Evolutionary conservation across 2,888 invertebrate genomes (phyloP).

Genomic region (Tuberolachnus salignus): DNA sequence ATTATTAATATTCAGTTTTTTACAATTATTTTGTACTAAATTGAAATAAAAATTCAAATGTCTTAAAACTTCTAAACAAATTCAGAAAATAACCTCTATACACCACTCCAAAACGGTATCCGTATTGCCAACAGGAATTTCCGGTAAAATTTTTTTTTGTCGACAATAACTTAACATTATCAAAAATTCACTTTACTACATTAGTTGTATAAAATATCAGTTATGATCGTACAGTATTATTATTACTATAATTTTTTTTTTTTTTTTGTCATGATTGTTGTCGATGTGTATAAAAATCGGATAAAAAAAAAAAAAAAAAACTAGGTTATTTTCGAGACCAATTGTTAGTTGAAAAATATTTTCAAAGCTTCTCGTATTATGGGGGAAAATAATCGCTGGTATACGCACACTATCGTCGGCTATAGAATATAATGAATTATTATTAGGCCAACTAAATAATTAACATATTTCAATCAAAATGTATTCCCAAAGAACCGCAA

Average conservation of each 20-base stretch:
- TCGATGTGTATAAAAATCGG: not conserved
- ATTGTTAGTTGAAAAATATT: not conserved
- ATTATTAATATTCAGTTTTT: too few species aligned
- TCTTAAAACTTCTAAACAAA: too few species aligned
- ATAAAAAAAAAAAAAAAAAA: not conserved
- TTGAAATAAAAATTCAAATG: too few species aligned
- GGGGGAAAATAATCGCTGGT: constrained; percentile 13
- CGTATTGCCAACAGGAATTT: too few species aligned
- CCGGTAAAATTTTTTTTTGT: too few species aligned
- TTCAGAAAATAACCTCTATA: too few species aligned
- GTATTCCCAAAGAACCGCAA: not conserved
- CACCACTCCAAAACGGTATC: too few species aligned
- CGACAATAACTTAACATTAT: too few species aligned
- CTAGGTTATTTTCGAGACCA: constrained; percentile 10
- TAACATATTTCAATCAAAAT: constrained; percentile 21
- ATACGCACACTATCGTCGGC: not conserved
- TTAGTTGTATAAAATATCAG: too few species aligned
- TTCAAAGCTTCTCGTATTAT: not conserved
- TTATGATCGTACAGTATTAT: not conserved
- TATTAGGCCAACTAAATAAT: constrained; percentile 37
- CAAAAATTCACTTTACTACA: too few species aligned
- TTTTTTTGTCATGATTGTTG: not conserved
- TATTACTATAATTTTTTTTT: too few species aligned
- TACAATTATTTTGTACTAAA: too few species aligned
- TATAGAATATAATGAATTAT: not conserved